Evolutionary conservation across 2,113 vertebrate genomes (phyloP), one percentile per base, ranked within the genome.

Genomic region (mouse (Mus musculus)): DNA sequence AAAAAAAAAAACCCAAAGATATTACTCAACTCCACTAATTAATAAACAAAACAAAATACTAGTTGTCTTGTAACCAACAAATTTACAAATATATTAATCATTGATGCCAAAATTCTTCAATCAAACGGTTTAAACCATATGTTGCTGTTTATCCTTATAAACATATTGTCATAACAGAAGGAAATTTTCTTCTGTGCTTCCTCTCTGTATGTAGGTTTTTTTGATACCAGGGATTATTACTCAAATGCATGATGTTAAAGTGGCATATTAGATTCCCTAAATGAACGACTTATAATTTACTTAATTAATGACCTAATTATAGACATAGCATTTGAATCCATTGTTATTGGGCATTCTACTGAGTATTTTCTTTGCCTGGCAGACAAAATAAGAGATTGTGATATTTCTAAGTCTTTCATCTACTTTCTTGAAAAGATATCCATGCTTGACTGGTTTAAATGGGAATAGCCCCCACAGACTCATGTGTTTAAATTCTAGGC

Each of bases 31-130:
- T 88, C 49, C 59, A 30, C 4, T n/a, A 91, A 56, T 36, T 12
- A 91, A 81, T 65, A 89, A 88, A 61, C 65, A 88, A 92, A 89
- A 73, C 36, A 59, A 73, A 85, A 56, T 75, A 91, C 2, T 10
- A n/a, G 24, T 42, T 84, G 71, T 1, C 59, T 85, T 33, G 33
- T 3, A 85, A 4, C 4, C 75, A 76, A 87, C 9, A 81, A 54
- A 19, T 81, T 59, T 65, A 59, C 1, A 87, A 63, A 63, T 85
- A 69, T 77, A 77, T 39, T 5, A 80, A 59, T 91, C 42, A 65
- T 0, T 49, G 9, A 81, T 22, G 7, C 46, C 39, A n/a, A 24
- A 13, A 84, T 42, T 84, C 56, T 24, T 26, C 24, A 56, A 82
- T 39, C 56, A 63, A 42, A 24, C 24, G 63, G 20, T 13, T 24